Base-by-base conservation (phyloP, 1,140 invertebrate genomes). In the Globodera rostochiensis region DNA sequence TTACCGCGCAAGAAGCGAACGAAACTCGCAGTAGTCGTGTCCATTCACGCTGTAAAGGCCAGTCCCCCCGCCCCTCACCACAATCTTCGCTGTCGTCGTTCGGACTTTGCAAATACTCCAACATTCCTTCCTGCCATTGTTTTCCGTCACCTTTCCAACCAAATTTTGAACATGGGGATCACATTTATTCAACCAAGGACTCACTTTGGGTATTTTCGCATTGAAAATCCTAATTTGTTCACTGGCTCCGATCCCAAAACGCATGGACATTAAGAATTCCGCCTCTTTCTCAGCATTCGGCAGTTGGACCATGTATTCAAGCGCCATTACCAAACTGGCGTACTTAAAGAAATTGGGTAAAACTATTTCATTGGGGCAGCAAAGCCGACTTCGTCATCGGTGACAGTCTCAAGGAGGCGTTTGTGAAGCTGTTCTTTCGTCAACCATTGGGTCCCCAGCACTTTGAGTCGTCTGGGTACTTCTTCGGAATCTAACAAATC, bases 21-120 rank as follows among this genome's bases (percentile, higher is more conserved):
- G 73, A 74, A 88, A 87, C 21, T 77, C 78, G 74, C 84, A 77
- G 46, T 84, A 79, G 49, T 74, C 69, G 21, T 82, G 78, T 19
- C 87, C 87, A 80, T 88, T 79, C 21, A 88, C 80, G 25, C 73
- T 77, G 69, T 74, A 89, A 77, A 80, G 83, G n/a, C 87, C 87
- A 21, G 70, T 87, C 50, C 87, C 87, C 45, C 82, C 84, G 74
- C 88, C 88, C 7, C 53, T 83, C 3, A 89, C 85, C 19, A n/a
- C 73, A 45, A 50, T 49, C n/a, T 64, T 25, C 53, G 45, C 64
- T 45, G 73, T 73, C 46, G 45, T 60, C 46, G 15, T 21, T 60
- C 46, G 50, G 36, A 57, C 50, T 19, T 64, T 76, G n/a, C 15
- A 66, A 21, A 76, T 76, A n/a, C 7, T 66, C 74, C 15, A 49